Evolutionary conservation across 2,797 vertebrate species (phyloP), one percentile per base, ranked within the genome.

Genomic region (Neopelma chrysocephalum): DNA sequence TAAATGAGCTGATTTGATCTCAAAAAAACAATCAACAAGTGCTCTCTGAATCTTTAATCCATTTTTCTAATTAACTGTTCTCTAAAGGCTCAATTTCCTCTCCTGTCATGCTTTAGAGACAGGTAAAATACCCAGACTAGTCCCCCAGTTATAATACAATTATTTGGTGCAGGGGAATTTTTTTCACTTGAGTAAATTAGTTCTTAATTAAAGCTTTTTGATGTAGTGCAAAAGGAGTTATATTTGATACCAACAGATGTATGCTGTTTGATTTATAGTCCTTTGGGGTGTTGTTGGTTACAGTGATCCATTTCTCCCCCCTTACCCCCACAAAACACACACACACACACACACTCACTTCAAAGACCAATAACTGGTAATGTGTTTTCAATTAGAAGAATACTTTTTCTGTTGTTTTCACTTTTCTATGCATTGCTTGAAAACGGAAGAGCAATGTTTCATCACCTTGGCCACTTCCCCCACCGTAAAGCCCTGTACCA

Each of bases 161-260:
- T 95, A 90, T 89, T 90, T 93, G 47, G 36, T 78, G 86, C 79
- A 75, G 64, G 77, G 75, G 32, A 87, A 11, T 78, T 76, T 87
- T 95, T 94, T 87, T 58, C 42, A 82, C 57, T 87, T 87, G 90
- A 79, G 94, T 96, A 96, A 97, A 96, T 97, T 95, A 86, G 77
- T 95, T 97, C 95, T 94, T 96, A 97, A 97, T 97, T 91, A 95
- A 94, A 96, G 87, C 60, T 95, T 96, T 97, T 97, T 97, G 84
- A 96, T 97, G 95, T 96, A 82, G 72, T 95, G 57, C 19, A 15
- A 89, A 64, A 77, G 56, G 73, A 82, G 79, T 77, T 82, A 29
- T 92, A 62, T 86, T 94, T 95, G 95, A 84, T 94, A 88, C 72
- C 64, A 87, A 88, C 86, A 90, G 79, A 92, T 90, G 57, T 88